Percentiles rank a stretch among this genome's conserved stretches.
Evolutionary conservation across 2,888 invertebrate species (phyloP).

Genomic region (Pristionchus arcanus): DNA sequence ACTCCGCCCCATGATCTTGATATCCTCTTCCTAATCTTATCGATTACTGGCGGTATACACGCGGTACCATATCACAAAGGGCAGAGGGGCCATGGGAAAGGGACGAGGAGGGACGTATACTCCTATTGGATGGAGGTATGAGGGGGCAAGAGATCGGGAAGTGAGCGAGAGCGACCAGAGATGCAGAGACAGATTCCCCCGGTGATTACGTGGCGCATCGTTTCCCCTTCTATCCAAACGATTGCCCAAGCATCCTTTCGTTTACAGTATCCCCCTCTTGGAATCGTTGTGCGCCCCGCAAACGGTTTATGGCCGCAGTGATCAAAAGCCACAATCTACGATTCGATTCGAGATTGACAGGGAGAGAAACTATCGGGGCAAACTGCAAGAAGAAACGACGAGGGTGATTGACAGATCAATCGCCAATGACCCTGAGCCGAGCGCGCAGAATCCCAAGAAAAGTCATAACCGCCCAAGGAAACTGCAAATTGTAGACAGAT

Average conservation of each 20-base stretch:
- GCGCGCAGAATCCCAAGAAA: background rate
- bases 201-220: constrained; percentile 35
- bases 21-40: constrained; percentile 18
- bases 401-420: constrained; percentile 23
- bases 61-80: constrained; percentile 11
- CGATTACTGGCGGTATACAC: background rate
- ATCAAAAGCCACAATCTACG: background rate
- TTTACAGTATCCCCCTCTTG: constrained; percentile 4
- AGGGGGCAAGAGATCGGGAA: background rate
- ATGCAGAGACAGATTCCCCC: background rate
- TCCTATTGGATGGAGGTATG: background rate
- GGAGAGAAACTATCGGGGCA: background rate
- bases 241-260: background rate
- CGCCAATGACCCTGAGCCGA: background rate
- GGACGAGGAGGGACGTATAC: background rate
- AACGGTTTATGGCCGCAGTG: background rate
- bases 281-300: too few relatives aligned
- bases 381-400: background rate
- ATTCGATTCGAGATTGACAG: background rate
- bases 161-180: background rate
- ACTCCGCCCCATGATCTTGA: constrained; percentile 24
- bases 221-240: constrained; percentile 10
- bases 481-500: background rate
- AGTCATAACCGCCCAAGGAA: background rate
- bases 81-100: constrained; percentile 12